Evolutionary conservation across 1,140 invertebrate genomes (phyloP), one percentile per base, ranked within the genome.

Genomic region (Drosophila sturtevanti): DNA sequence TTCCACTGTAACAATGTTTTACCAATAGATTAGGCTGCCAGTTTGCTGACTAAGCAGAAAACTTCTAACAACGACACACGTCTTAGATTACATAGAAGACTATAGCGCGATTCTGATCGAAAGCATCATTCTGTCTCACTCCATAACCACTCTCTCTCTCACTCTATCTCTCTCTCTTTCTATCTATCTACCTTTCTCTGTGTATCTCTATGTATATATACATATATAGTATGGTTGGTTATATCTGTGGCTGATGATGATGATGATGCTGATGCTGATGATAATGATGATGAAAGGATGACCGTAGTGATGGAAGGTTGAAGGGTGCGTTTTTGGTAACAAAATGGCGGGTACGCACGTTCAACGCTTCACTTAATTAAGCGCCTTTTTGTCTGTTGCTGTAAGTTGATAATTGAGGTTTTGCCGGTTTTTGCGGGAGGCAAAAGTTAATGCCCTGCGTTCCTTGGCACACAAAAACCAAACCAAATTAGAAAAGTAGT

Each of bases 331-430:
- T 38, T 31, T n/a, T 9, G 37, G 34, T 27, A 74, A 77, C 59
- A 84, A 84, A 84, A 73, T 84, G 81, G 80, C 72, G 61, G 68
- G 41, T 48, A 18, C 52, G 76, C 80, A 84, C 80, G 76, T 84
- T 79, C 72, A 52, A 62, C 76, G 81, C 80, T 79, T 84, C 81
- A 79, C 81, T 84, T 84, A 84, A 84, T 84, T 84, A 84, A 84
- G 81, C 81, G 81, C 81, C 77, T 79, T 73, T 82, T 84, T 79
- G 81, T 84, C 81, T 82, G 41, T 48, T 48, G 72, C 76, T 79
- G 72, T 82, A 84, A 84, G 80, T 84, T 79, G 81, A 84, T 84
- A 84, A 84, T 84, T 84, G 80, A 84, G 81, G 80, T 84, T 82
- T 79, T 65, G 72, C 76, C 80, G 63, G 76, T 77, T 84, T 73